Base-by-base conservation (phyloP, 2,797 vertebrate genomes). In the Myotis planiceps region DNA sequence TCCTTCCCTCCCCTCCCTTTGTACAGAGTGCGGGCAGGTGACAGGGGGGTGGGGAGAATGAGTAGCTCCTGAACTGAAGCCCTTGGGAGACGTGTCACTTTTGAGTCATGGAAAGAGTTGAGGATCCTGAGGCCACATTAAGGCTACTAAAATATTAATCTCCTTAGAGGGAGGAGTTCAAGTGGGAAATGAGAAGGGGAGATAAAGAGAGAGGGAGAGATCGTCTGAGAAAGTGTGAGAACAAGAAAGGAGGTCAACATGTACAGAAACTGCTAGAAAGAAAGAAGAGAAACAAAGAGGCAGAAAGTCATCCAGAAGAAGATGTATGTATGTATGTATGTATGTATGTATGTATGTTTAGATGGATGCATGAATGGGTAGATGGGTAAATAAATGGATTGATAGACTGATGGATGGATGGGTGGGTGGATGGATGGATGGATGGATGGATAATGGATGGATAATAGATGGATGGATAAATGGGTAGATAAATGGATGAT, bases 131-230 rank as follows among this genome's bases (percentile, higher is more conserved):
- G 83, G 95, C 97, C 79, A 76, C 69, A 93, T 94, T 95, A 97
- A 95, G 12, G 0, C 0, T 55, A 92, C 97, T 97, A 96, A 97
- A 97, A 97, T 95, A 97, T 97, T 96, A 95, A 96, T 84, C 93
- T 55, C 0, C 0, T 71, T 14, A 37, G 49, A 76, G 82, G 60
- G 63, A 4, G 65, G 90, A 74, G 76, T 76, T 65, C 32, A 55
- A 82, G 83, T 72, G 21, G 29, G 47, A 65, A 0, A 0, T 39
- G 66, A 89, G 80, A 0, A 0, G 66, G 66, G 2, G 18, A 42
- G 34, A 0, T 0, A 55, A 85, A 96, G 55, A 0, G 0, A 51
- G 25, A 90, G 27, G 29, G 18, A 72, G 32, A 72, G 53, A 12
- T 2, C 7, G 84, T 23, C 23, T 49, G 14, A 88, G 86, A 79